Percentiles rank a stretch among this genome's conserved stretches.
These are phyloP conservation scores for Euplexia lucipara DNA, from an alignment of 2,888 invertebrate genomes.

Conservation along the genomic window DNA sequence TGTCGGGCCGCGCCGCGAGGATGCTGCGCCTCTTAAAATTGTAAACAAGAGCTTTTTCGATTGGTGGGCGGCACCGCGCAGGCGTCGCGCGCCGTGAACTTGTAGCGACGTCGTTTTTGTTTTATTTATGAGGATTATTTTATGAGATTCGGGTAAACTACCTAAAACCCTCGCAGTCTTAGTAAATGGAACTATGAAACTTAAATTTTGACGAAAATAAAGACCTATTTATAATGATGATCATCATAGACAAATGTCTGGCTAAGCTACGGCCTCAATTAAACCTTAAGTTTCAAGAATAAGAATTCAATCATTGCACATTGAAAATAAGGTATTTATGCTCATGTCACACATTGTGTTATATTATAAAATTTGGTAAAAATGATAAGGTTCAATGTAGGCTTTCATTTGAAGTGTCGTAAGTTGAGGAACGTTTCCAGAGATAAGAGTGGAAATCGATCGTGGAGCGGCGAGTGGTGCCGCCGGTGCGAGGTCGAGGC, in stretches of 20 bases:
- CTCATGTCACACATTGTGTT: too few relatives aligned
- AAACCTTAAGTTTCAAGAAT: too few relatives aligned
- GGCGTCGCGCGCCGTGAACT: slow-evolving; percentile 73
- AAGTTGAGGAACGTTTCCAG: slow-evolving; percentile 60
- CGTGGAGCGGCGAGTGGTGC: slow-evolving; percentile 55
- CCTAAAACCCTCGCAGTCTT: neutral
- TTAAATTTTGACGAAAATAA: neutral
- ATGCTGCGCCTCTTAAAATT: slow-evolving; percentile 85
- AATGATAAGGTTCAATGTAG: slow-evolving; percentile 47
- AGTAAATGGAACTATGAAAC: neutral
- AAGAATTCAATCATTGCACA: too few relatives aligned
- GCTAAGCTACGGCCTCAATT: too few relatives aligned
- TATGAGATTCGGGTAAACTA: neutral
- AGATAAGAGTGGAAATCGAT: slow-evolving; percentile 78
- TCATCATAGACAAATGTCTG: neutral
- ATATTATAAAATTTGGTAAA: slow-evolving; percentile 4
- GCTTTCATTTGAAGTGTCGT: slow-evolving; percentile 51
- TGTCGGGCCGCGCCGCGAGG: slow-evolving; percentile 75
- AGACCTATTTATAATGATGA: neutral
- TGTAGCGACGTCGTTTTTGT: slow-evolving; percentile 69
- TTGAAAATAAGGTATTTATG: too few relatives aligned
- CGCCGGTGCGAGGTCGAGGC: slow-evolving; percentile 66
- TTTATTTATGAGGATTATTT: slow-evolving; percentile 19
- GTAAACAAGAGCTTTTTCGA: slow-evolving; percentile 89
- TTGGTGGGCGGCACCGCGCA: slow-evolving; percentile 85